These are phyloP conservation scores for Drosophila subobscura DNA, from an alignment of 1,140 invertebrate species.

Conservation along the genomic window DNA sequence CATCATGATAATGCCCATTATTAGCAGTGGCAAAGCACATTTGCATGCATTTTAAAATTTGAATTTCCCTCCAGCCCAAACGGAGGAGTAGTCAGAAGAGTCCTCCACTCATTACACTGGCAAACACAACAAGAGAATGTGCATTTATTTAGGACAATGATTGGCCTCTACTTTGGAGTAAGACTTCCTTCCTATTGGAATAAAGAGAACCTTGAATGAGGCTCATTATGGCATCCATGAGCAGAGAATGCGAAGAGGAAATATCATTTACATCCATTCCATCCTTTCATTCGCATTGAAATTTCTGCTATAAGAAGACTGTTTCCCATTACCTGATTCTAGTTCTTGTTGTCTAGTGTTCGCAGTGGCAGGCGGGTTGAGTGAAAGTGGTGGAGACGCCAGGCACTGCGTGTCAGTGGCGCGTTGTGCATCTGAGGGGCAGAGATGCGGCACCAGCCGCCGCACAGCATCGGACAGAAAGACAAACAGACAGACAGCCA, in stretches of 20 bases:
- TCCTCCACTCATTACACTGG: slow-evolving; percentile 32
- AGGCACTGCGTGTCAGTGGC: slow-evolving; percentile 24
- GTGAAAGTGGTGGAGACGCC: not conserved
- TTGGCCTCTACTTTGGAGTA: not conserved
- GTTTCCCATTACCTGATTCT: too few species aligned
- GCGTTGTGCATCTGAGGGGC: slow-evolving; percentile 18
- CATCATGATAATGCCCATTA: slow-evolving; percentile 77
- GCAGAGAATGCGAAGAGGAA: too few species aligned
- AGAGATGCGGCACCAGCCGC: not conserved
- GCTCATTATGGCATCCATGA: too few species aligned
- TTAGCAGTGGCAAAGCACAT: slow-evolving; percentile 68
- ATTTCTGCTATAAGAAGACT: not conserved
- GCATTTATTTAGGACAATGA: not conserved
- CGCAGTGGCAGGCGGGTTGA: not conserved
- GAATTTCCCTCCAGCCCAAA: slow-evolving; percentile 47
- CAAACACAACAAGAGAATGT: not conserved
- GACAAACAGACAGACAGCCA: too few species aligned
- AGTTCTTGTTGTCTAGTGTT: slow-evolving; percentile 29
- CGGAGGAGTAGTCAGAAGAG: too few species aligned
- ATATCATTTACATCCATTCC: not conserved
- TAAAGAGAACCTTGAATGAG: too few species aligned
- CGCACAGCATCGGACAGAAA: slow-evolving; percentile 15
- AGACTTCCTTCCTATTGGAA: not conserved
- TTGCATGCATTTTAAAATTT: slow-evolving; percentile 68
- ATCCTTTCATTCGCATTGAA: not conserved